These are phyloP conservation scores for Salticus scenicus DNA, from an alignment of 2,888 invertebrate genomes.

Conservation along the genomic window DNA sequence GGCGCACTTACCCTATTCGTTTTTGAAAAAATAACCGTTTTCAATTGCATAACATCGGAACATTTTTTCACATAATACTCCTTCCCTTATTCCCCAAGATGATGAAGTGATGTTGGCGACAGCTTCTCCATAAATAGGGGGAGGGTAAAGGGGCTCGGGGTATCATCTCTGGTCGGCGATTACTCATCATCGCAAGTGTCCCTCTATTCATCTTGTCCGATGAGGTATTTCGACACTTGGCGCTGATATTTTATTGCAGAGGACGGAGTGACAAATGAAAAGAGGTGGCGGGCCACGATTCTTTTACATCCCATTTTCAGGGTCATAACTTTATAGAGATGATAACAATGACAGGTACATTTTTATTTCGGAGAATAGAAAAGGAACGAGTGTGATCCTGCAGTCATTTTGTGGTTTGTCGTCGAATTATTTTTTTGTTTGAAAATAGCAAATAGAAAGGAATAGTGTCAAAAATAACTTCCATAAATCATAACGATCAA, in stretches of 20 bases:
- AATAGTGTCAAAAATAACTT: no score
- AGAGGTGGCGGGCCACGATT: not conserved
- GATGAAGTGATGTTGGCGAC: not conserved
- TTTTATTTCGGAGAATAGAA: no score
- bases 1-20: no score
- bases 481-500: no score
- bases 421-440: no score
- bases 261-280: constrained; percentile 4
- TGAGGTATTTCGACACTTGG: not conserved
- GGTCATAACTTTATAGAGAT: not conserved
- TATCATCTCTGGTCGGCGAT: constrained; percentile 7
- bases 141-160: not conserved
- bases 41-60: no score
- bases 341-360: not conserved
- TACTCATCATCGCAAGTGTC: constrained; percentile 15
- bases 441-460: no score
- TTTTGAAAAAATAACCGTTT: no score
- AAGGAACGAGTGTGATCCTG: no score
- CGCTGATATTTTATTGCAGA: constrained; percentile 1
- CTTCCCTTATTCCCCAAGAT: not conserved
- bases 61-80: not conserved
- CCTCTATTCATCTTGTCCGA: constrained; percentile 11
- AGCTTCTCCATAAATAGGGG: not conserved
- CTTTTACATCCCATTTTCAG: not conserved
- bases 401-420: no score